These are phyloP conservation scores for Ptilorrhoa leucosticta DNA, from an alignment of 2,113 vertebrate genomes.

Conservation along the genomic window DNA sequence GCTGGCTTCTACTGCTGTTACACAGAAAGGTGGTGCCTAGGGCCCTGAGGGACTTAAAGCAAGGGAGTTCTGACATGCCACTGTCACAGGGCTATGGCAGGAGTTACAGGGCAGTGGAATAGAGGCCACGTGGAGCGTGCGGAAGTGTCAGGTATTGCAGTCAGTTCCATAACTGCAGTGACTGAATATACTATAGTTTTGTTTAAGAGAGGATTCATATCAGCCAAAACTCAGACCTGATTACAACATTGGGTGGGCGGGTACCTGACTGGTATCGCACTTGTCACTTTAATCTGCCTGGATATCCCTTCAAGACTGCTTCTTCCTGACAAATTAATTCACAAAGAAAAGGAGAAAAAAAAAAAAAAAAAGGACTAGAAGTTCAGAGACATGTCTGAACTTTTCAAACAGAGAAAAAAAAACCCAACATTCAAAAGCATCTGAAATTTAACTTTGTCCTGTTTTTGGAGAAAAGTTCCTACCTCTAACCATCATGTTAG, in stretches of 20 bases:
- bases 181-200: not conserved
- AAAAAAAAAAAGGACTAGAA: not conserved
- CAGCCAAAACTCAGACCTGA: not conserved
- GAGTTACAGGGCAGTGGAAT: not conserved
- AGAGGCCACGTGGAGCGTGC: not conserved
- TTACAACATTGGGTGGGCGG: accelerated
- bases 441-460: not conserved
- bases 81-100: not conserved
- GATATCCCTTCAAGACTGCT: not conserved
- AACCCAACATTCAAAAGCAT: not conserved
- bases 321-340: not conserved
- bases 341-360: too few species aligned
- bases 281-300: not conserved
- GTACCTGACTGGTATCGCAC: not conserved
- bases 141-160: not conserved
- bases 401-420: not conserved
- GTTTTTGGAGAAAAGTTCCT: not conserved
- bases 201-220: not conserved
- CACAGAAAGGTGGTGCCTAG: not conserved
- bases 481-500: not conserved
- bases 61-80: not conserved
- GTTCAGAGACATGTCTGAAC: not conserved
- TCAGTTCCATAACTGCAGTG: not conserved
- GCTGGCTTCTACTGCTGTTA: not conserved
- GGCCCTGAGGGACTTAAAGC: not conserved